Conservation (phyloP, 2,113 vertebrate genomes). For the Bubo blakistoni region DNA sequence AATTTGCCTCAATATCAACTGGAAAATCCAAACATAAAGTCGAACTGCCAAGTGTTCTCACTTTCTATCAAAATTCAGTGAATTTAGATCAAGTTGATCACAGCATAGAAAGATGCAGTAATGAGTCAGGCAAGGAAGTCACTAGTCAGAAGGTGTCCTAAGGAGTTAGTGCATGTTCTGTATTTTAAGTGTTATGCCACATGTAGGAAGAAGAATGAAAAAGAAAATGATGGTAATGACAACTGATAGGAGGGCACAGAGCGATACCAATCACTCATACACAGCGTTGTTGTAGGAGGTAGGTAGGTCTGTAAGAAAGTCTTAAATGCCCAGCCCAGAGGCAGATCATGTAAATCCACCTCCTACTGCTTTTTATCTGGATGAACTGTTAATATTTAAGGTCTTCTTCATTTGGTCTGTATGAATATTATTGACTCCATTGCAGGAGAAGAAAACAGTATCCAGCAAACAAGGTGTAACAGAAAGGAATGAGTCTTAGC, state of each 20-base stretch:
- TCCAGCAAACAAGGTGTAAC: background rate
- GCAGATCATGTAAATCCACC: background rate
- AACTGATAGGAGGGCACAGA: background rate
- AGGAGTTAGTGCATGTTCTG: background rate
- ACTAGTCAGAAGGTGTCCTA: background rate
- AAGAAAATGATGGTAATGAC: background rate
- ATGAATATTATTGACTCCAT: background rate
- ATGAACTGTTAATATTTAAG: background rate
- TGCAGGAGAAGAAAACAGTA: background rate
- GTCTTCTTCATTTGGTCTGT: background rate
- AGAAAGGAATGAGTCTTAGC: background rate
- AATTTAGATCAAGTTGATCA: background rate
- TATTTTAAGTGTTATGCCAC: background rate
- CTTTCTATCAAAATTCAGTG: background rate
- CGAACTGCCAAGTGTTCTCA: background rate
- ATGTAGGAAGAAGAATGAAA: background rate
- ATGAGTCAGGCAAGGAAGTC: background rate
- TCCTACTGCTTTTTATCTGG: background rate
- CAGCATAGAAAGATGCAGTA: background rate
- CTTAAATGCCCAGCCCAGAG: background rate
- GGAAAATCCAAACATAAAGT: background rate
- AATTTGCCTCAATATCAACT: background rate
- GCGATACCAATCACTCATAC: background rate
- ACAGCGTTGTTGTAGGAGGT: background rate
- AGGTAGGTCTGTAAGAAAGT: background rate